phyloP scores from a whole-genome alignment of 1,140 invertebrate genomes.

The Megalopta genalis region DNA sequence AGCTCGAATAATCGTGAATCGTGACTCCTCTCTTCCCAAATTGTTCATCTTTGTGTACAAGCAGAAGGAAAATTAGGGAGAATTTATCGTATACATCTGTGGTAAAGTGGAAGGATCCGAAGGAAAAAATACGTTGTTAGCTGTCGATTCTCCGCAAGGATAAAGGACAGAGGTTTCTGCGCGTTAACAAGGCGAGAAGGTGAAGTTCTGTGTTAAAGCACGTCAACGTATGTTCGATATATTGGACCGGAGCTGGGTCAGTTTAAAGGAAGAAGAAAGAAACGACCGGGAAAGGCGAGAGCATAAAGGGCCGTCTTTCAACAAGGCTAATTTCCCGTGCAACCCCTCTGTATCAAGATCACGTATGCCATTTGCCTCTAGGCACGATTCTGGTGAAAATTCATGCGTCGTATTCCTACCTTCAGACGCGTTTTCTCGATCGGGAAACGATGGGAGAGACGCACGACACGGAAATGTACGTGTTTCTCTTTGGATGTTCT shows the following conservation, averaged over 20 bases:
- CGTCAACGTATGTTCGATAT: slow-evolving; percentile 57
- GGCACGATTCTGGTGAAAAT: slow-evolving; percentile 60
- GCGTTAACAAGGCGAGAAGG: slow-evolving; percentile 59
- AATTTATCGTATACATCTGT: too few relatives aligned
- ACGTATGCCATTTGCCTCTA: slow-evolving; percentile 73
- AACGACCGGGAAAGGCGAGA: slow-evolving; percentile 53
- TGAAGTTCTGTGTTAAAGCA: slow-evolving; percentile 55
- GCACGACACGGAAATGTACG: background rate
- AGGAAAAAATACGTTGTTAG: background rate
- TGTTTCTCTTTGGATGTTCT: background rate
- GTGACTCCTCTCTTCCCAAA: too few relatives aligned
- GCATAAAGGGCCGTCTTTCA: slow-evolving; percentile 65
- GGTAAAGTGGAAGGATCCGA: background rate
- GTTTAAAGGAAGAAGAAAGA: slow-evolving; percentile 67
- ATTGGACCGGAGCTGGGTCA: slow-evolving; percentile 65
- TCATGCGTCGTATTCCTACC: slow-evolving; percentile 45
- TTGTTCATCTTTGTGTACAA: too few relatives aligned
- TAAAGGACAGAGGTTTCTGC: slow-evolving; percentile 34
- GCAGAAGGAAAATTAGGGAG: too few relatives aligned
- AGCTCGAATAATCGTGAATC: too few relatives aligned
- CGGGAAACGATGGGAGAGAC: background rate
- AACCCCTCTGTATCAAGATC: slow-evolving; percentile 71
- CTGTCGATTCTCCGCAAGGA: slow-evolving; percentile 11
- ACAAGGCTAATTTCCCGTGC: slow-evolving; percentile 73
- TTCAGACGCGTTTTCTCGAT: slow-evolving; percentile 25